phyloP scores from a whole-genome alignment of 2,113 vertebrate species.

The Dipodomys ordii region DNA sequence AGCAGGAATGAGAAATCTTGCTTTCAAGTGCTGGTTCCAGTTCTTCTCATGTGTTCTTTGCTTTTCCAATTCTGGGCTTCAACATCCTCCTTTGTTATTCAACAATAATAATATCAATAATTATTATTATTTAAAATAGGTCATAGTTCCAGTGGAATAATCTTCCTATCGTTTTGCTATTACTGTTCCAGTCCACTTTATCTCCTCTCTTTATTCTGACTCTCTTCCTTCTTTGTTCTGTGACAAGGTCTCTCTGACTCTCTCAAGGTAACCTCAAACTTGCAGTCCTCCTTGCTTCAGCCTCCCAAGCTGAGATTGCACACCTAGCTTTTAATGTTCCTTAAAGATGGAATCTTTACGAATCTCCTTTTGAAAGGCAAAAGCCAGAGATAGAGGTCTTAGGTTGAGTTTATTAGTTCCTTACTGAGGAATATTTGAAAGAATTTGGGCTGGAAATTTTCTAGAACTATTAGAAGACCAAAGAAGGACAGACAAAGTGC shows the following conservation, averaged over 20 bases:
- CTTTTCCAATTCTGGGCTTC: not conserved
- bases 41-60: not conserved
- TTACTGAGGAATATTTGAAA: conserved; percentile 4
- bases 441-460: not conserved
- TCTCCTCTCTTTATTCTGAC: too few relatives aligned
- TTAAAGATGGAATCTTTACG: conserved; percentile 20
- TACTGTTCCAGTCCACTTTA: not conserved
- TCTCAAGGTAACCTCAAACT: not conserved
- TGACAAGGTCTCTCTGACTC: too few relatives aligned
- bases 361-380: conserved; percentile 19
- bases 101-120: not conserved
- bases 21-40: not conserved
- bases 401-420: not conserved
- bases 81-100: not conserved
- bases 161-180: not conserved
- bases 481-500: not conserved
- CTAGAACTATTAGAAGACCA: not conserved
- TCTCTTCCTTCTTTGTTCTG: too few relatives aligned
- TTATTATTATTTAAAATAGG: conserved; percentile 8
- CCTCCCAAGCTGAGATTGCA: not conserved
- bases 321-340: not conserved
- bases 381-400: not conserved
- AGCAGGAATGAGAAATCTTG: not conserved
- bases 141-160: conserved; percentile 1
- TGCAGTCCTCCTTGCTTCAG: not conserved